Percentiles rank a stretch among this genome's conserved stretches.
Conservation (phyloP, 2,888 invertebrate species). For the Sepiola atlantica region DNA sequence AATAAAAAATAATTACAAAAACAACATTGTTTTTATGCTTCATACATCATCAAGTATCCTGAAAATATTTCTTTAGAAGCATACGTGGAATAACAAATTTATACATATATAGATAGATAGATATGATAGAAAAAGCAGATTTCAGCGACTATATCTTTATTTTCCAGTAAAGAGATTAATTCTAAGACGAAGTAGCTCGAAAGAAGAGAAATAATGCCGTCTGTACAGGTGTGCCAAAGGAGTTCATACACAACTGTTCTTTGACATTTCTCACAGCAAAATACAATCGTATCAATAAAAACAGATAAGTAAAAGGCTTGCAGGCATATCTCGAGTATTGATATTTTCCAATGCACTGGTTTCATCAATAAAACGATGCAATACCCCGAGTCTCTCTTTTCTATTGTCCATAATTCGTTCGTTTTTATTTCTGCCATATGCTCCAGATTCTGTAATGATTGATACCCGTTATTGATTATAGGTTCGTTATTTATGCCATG, state of each 20-base stretch:
- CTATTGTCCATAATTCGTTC: not conserved
- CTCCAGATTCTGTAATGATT: not conserved
- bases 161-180: no score
- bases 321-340: not conserved
- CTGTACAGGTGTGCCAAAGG: not conserved
- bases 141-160: no score
- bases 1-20: no score
- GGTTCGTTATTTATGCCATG: not conserved
- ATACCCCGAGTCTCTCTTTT: not conserved
- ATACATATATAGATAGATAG: no score
- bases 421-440: not conserved
- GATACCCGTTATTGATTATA: not conserved
- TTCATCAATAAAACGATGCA: not conserved
- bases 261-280: not conserved
- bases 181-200: no score
- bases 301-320: not conserved
- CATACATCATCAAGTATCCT: no score
- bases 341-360: not conserved
- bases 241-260: not conserved
- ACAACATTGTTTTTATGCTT: no score
- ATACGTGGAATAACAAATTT: no score
- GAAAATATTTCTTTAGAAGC: no score
- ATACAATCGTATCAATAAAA: not conserved
- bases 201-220: not conserved
- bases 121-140: no score